These are phyloP conservation scores for Psophia crepitans DNA, from an alignment of 2,113 vertebrate species.

Conservation along the genomic window DNA sequence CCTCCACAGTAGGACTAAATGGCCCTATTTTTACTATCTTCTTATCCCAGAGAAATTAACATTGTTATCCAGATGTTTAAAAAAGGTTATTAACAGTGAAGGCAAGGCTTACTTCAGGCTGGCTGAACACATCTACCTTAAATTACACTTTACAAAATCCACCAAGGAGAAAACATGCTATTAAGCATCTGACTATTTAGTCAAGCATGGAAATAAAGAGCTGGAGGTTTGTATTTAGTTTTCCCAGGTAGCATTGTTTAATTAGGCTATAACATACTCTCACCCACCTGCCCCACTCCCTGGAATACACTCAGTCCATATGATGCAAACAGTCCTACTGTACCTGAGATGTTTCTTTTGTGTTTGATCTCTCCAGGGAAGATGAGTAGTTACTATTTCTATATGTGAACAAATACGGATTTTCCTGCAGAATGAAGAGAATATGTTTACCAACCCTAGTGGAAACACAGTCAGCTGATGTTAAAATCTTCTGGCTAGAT, in stretches of 20 bases:
- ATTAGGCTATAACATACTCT: neutral
- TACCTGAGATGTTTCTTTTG: conserved; percentile 51
- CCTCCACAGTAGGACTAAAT: neutral
- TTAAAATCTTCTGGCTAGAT: neutral
- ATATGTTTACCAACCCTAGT: neutral
- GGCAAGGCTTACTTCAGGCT: neutral
- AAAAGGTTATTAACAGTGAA: neutral
- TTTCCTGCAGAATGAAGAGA: conserved; percentile 62
- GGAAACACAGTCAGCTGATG: neutral
- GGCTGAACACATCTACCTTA: neutral
- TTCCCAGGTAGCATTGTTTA: neutral
- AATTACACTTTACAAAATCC: neutral
- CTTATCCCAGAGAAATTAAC: neutral
- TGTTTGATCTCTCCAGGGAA: neutral
- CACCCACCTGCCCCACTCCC: neutral
- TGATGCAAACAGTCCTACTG: neutral
- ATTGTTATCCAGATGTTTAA: neutral
- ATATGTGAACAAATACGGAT: conserved; percentile 73
- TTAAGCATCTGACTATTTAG: neutral
- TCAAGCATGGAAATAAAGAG: neutral
- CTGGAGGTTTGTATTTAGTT: neutral
- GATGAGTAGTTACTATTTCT: conserved; percentile 69
- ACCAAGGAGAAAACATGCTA: neutral
- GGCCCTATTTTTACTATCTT: neutral
- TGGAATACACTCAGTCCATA: neutral